Evolutionary conservation across 2,888 invertebrate species (phyloP).

Genomic region (Volucella bombylans): DNA sequence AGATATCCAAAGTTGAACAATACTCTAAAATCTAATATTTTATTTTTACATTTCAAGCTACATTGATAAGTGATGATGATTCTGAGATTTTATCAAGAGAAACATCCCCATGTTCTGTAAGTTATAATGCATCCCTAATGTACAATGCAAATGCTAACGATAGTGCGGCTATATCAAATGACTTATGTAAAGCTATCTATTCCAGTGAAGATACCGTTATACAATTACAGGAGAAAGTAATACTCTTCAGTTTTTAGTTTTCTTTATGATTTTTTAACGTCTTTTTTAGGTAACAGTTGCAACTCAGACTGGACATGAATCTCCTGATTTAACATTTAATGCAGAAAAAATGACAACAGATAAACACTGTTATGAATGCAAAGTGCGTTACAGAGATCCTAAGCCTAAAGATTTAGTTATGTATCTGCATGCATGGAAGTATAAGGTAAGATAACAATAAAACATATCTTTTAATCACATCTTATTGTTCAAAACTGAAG

Average conservation of each 20-base stretch:
- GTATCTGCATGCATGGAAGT: constrained; percentile 98
- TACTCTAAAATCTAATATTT: background rate
- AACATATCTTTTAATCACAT: constrained; percentile 17
- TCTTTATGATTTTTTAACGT: background rate
- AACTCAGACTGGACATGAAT: constrained; percentile 92
- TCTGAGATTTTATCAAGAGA: constrained; percentile 87
- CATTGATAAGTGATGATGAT: constrained; percentile 85
- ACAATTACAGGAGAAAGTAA: constrained; percentile 73
- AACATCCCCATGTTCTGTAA: constrained; percentile 88
- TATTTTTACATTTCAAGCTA: constrained; percentile 67
- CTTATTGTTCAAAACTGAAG: too few relatives aligned
- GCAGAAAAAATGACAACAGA: constrained; percentile 90
- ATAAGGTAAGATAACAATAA: constrained; percentile 85
- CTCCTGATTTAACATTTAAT: constrained; percentile 86
- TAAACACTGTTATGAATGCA: constrained; percentile 96
- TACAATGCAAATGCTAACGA: constrained; percentile 80
- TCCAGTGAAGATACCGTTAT: constrained; percentile 21
- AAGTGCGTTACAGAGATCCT: constrained; percentile 95
- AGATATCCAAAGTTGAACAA: constrained; percentile 82
- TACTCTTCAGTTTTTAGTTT: background rate
- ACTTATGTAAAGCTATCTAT: constrained; percentile 7
- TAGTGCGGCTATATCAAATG: constrained; percentile 75
- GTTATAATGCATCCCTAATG: constrained; percentile 80
- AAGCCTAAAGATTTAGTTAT: constrained; percentile 95
- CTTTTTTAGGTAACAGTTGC: constrained; percentile 88